Evolutionary conservation across 23 tunicate genomes (phyloP).

Genomic region (Corella eumyota): DNA sequence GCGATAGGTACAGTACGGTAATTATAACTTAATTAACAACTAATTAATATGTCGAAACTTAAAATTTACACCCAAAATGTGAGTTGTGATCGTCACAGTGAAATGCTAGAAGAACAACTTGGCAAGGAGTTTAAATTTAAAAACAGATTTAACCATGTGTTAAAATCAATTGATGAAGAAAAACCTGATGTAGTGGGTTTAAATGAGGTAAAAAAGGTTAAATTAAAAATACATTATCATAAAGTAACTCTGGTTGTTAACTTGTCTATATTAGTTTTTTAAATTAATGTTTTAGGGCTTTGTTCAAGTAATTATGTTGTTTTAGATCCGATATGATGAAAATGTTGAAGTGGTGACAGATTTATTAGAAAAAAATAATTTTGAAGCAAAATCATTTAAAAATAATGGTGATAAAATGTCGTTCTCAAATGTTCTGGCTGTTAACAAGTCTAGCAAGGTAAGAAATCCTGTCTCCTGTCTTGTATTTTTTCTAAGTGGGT

Average conservation of each 20-base stretch:
- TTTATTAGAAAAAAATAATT: constrained; percentile 9
- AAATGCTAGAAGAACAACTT: constrained; percentile 11
- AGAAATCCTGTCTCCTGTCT: too few relatives aligned
- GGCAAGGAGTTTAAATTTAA: constrained; percentile 13
- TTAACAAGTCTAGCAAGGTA: constrained; percentile 5
- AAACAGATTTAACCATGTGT: constrained; percentile 6
- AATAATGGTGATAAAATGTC: constrained; percentile 11
- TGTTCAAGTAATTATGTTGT: background rate
- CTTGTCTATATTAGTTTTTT: background rate
- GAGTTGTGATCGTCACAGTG: constrained; percentile 30
- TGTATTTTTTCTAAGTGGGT: too few relatives aligned
- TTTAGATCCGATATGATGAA: constrained; percentile 22
- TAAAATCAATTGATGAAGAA: background rate
- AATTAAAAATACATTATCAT: background rate
- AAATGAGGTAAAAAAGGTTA: constrained; percentile 47
- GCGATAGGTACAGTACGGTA: too few relatives aligned
- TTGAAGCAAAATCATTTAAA: constrained; percentile 9
- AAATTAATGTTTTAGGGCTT: background rate
- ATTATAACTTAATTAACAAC: too few relatives aligned
- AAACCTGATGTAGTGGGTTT: constrained; percentile 24
- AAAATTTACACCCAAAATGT: constrained; percentile 44
- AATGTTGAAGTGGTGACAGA: constrained; percentile 2
- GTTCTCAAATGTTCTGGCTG: constrained; percentile 21
- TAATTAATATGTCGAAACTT: background rate
- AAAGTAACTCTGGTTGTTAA: background rate